Evolutionary conservation across 2,888 invertebrate genomes (phyloP), one percentile per base, ranked within the genome.

Genomic region (Ophion ellenae): DNA sequence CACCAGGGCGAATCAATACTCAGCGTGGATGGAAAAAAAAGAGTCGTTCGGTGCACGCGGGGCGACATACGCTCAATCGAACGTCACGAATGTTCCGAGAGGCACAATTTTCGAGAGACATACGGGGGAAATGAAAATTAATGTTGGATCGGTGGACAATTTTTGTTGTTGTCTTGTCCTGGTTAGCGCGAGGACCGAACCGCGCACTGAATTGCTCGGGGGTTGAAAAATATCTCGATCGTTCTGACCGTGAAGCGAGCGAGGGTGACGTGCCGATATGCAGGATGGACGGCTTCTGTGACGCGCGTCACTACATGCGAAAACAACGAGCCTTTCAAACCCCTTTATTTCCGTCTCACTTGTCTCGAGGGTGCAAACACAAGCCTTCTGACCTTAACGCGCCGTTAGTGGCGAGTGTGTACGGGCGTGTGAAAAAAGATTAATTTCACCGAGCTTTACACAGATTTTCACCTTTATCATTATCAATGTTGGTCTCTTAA

Each of bases 1-100:
- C 78, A 82, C 78, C 78, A 86, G 83, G 76, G 84, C 83, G 82
- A 88, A 87, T 88, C 87, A 87, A 88, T 88, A 88, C 86, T 83
- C 76, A 73, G 78, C 70, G 75, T 79, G 75, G 79, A 32, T 53
- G 53, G 53, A 67, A 57, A 59, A 45, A 59, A 63, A 47, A 63
- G 70, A 70, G 79, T 79, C 70, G 59, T 71, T 70, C 83, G 85
- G 83, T 73, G 69, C 64, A 76, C 77, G 71, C 70, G 77, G 78
- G 82, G 84, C 63, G 73, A 57, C 53, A 59, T 32, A 45, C 36
- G 66, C 36, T 59, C n/a, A n/a, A 70, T 40, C 20, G 20, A 28
- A 47, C 36, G n/a, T 28, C 28, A 53, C n/a, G 24, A 71, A 47
- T 20, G 9, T 63, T 53, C 36, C 14, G 20, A 6, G 59, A 28